Percentiles rank a stretch among this genome's conserved stretches.
phyloP scores from a whole-genome alignment of 2,888 invertebrate genomes.

The Mycogona germanica region DNA sequence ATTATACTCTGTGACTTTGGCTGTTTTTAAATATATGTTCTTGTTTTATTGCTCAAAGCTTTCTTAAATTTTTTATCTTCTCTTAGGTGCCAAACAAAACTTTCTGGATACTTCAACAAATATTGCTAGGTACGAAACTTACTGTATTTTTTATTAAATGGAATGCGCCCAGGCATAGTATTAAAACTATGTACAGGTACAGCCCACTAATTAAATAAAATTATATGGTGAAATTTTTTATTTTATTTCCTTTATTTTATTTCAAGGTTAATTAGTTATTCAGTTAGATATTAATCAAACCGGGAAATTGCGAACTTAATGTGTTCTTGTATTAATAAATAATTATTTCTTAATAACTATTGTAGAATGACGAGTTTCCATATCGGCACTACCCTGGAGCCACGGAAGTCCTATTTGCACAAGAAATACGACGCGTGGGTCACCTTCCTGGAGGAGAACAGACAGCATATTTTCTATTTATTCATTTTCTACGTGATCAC shows the following conservation, averaged over 20 bases:
- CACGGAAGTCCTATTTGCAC: slow-evolving; percentile 51
- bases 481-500: slow-evolving; percentile 92
- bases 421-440: slow-evolving; percentile 75
- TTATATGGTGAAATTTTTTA: too few species aligned
- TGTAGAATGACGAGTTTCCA: slow-evolving; percentile 81
- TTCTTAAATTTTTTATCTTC: slow-evolving; percentile 10
- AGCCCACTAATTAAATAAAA: too few species aligned
- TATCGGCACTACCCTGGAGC: slow-evolving; percentile 65
- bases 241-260: too few species aligned
- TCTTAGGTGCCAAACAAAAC: slow-evolving; percentile 68
- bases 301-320: too few species aligned
- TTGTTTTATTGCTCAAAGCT: background rate
- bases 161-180: too few species aligned
- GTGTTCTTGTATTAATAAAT: background rate
- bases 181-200: too few species aligned
- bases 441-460: slow-evolving; percentile 87
- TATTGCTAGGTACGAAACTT: slow-evolving; percentile 49
- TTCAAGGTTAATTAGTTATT: too few species aligned
- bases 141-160: slow-evolving; percentile 1
- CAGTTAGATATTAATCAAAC: too few species aligned
- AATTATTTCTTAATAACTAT: background rate
- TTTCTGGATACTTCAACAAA: slow-evolving; percentile 90
- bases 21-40: too few species aligned
- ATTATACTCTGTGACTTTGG: too few species aligned
- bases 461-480: slow-evolving; percentile 90